Evolutionary conservation across 2,797 vertebrate species (phyloP).

Genomic region (Xiphorhynchus erythropygius): DNA sequence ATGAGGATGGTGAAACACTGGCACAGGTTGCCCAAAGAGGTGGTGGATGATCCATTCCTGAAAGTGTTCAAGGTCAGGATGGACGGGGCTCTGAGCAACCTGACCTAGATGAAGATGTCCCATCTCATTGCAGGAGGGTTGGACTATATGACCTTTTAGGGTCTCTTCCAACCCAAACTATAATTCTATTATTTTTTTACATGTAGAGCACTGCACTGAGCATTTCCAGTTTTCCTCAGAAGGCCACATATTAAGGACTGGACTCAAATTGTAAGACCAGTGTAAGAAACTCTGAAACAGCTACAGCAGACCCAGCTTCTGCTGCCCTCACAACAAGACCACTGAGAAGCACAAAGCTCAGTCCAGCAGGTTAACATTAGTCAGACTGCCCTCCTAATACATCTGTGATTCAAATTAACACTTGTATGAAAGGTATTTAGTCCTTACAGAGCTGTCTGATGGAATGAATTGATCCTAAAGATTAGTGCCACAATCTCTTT

Average conservation of each 20-base stretch:
- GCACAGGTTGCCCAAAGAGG: not conserved
- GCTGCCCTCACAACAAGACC: not conserved
- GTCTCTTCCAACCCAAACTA: not conserved
- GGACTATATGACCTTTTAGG: not conserved
- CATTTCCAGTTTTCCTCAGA: not conserved
- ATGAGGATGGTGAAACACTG: not conserved
- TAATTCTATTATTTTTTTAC: not conserved
- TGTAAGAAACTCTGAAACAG: not conserved
- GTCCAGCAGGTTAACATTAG: not conserved
- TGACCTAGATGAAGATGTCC: not conserved
- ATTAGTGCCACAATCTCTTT: not conserved
- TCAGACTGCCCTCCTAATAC: not conserved
- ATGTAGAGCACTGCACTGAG: not conserved
- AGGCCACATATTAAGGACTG: not conserved
- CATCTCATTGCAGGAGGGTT: not conserved
- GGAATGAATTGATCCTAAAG: not conserved
- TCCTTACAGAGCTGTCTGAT: not conserved
- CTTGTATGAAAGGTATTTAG: not conserved
- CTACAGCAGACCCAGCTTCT: not conserved
- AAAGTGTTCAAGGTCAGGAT: not conserved
- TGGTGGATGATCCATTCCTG: not conserved
- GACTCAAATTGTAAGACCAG: rapidly evolving
- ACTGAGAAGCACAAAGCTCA: not conserved
- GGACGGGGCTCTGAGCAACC: not conserved
- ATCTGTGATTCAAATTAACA: not conserved